Percentiles rank a stretch among this genome's conserved stretches.
Evolutionary conservation across 2,113 vertebrate species (phyloP).

Genomic region (Prunella fulvescens): DNA sequence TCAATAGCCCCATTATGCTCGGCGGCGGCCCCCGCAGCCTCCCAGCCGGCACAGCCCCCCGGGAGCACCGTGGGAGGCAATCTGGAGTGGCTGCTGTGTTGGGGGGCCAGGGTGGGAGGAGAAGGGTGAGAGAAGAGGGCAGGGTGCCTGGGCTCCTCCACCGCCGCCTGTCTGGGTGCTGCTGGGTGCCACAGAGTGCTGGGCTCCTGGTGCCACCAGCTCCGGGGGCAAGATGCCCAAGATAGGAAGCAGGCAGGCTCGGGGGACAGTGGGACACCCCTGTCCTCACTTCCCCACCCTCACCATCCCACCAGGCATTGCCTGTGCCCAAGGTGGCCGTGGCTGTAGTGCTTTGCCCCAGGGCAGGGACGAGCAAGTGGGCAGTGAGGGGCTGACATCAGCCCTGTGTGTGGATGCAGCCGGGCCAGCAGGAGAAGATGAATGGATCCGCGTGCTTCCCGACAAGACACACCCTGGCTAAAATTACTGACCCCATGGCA

Average conservation of each 20-base stretch:
- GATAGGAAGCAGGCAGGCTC: background rate
- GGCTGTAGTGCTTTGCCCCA: rapidly evolving
- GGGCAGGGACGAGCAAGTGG: background rate
- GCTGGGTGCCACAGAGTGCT: background rate
- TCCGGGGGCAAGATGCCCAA: background rate
- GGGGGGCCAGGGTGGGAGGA: background rate
- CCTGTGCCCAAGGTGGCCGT: background rate
- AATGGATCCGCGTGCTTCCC: background rate
- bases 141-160: background rate
- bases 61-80: background rate
- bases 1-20: conserved; percentile 51
- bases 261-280: rapidly evolving
- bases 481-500: background rate
- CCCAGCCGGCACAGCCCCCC: background rate
- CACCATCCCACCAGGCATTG: rapidly evolving
- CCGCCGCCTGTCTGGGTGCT: background rate
- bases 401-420: background rate
- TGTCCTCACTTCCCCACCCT: background rate
- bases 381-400: background rate
- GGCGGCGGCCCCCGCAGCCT: background rate
- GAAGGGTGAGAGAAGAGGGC: background rate
- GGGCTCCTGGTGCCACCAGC: background rate
- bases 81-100: conserved; percentile 14
- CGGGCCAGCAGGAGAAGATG: background rate
- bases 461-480: background rate